phyloP scores from a whole-genome alignment of 2,888 invertebrate genomes.

The Leptogaster cylindrica region DNA sequence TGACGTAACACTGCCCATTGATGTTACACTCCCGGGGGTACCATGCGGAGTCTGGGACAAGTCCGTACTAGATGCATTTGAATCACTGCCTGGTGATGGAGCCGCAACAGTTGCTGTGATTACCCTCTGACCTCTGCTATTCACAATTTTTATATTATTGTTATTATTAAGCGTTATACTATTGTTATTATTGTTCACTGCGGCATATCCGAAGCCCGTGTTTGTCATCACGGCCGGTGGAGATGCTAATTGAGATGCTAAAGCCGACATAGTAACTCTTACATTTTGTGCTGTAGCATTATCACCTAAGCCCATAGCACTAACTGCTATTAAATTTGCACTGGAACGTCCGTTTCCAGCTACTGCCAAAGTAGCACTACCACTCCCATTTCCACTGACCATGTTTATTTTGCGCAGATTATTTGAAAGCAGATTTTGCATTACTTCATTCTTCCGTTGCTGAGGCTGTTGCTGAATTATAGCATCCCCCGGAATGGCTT shows the following conservation, averaged over 20 bases:
- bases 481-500: conserved; percentile 52
- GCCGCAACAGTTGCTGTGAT: conserved; percentile 61
- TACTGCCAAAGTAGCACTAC: conserved; percentile 54
- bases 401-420: conserved; percentile 57
- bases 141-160: conserved; percentile 50
- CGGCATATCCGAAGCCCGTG: conserved; percentile 55
- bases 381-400: conserved; percentile 50
- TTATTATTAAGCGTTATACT: conserved; percentile 40
- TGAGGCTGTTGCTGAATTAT: conserved; percentile 48
- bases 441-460: conserved; percentile 57
- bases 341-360: conserved; percentile 41
- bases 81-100: conserved; percentile 61
- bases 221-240: conserved; percentile 62
- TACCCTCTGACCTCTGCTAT: conserved; percentile 53
- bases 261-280: conserved; percentile 62
- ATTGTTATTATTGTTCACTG: conserved; percentile 47
- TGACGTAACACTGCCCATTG: conserved; percentile 52
- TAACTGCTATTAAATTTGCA: conserved; percentile 57
- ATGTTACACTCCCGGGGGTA: conserved; percentile 26
- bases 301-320: conserved; percentile 51
- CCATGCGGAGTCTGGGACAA: conserved; percentile 55
- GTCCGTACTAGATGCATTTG: conserved; percentile 61
- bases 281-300: conserved; percentile 54
- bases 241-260: conserved; percentile 61
- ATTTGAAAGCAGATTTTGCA: conserved; percentile 58